Conservation (phyloP, 64 coral and sea anemone genomes). For the Exaiptasia diaphana region DNA sequence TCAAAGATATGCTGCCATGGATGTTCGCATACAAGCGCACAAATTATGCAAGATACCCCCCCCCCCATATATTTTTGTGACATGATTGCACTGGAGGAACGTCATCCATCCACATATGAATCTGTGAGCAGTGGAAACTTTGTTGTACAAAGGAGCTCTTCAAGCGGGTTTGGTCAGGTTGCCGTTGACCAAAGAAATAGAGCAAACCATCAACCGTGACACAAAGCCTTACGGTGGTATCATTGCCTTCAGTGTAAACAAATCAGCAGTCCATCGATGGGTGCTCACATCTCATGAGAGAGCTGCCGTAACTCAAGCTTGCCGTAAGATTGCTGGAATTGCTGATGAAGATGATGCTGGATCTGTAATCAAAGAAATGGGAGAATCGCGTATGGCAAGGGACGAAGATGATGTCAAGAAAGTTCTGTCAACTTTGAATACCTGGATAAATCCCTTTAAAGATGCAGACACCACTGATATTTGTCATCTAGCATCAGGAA, state of each 20-base stretch:
- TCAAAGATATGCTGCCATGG: slow-evolving; percentile 14
- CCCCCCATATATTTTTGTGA: background rate
- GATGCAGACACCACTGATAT: background rate
- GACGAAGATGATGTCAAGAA: slow-evolving; percentile 19
- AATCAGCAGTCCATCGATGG: slow-evolving; percentile 38
- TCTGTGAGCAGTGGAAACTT: slow-evolving; percentile 38
- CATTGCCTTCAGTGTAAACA: slow-evolving; percentile 32
- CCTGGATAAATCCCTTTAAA: slow-evolving; percentile 11
- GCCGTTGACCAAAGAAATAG: slow-evolving; percentile 70
- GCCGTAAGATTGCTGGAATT: slow-evolving; percentile 10
- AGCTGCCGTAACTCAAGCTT: slow-evolving; percentile 22
- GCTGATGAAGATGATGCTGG: background rate
- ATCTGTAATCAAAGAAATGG: slow-evolving; percentile 10
- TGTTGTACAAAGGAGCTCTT: slow-evolving; percentile 47
- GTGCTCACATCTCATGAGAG: slow-evolving; percentile 27
- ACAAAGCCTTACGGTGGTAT: slow-evolving; percentile 55
- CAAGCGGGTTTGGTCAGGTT: slow-evolving; percentile 55
- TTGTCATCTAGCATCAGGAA: background rate
- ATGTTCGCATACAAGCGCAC: slow-evolving; percentile 25
- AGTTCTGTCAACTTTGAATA: background rate
- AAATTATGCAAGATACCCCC: background rate
- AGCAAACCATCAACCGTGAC: slow-evolving; percentile 64
- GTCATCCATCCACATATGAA: slow-evolving; percentile 38
- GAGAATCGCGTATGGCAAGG: background rate
- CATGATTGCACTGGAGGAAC: background rate